Percentiles rank a stretch among this genome's conserved stretches.
phyloP scores from a whole-genome alignment of 1,140 invertebrate species.

The Brachystomella parvula region DNA sequence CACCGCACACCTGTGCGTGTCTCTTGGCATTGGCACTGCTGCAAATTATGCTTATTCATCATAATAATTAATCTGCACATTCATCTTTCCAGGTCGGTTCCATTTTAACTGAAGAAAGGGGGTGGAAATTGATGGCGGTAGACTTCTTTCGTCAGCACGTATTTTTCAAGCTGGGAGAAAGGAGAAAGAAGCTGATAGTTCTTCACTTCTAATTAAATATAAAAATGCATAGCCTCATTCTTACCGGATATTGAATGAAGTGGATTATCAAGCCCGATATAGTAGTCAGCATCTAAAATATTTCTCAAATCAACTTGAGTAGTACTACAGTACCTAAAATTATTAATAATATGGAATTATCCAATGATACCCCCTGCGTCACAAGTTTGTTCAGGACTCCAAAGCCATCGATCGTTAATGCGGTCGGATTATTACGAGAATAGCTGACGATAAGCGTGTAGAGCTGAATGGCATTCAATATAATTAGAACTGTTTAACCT shows the following conservation, averaged over 20 bases:
- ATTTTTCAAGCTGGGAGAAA: not conserved
- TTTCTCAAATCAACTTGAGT: no score
- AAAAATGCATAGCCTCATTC: not conserved
- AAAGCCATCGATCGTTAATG: conserved; percentile 1
- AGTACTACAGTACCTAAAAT: not conserved
- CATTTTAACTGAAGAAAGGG: not conserved
- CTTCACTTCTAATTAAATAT: not conserved
- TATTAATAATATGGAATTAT: not conserved
- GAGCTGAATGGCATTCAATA: not conserved
- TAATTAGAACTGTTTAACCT: not conserved
- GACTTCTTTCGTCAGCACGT: not conserved
- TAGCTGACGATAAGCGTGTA: conserved; percentile 5
- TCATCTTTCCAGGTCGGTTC: no score
- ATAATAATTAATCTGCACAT: no score
- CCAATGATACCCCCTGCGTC: conserved; percentile 26
- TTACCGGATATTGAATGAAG: not conserved
- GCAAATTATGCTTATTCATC: no score
- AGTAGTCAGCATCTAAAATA: not conserved
- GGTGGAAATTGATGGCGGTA: not conserved
- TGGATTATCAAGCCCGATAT: not conserved
- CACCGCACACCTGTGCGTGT: no score
- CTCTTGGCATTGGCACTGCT: no score
- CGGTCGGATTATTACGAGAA: not conserved
- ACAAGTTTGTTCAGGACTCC: not conserved
- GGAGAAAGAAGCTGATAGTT: not conserved